Evolutionary conservation across 2,888 invertebrate genomes (phyloP), one percentile per base, ranked within the genome.

Genomic region (Heliothis peltigera): DNA sequence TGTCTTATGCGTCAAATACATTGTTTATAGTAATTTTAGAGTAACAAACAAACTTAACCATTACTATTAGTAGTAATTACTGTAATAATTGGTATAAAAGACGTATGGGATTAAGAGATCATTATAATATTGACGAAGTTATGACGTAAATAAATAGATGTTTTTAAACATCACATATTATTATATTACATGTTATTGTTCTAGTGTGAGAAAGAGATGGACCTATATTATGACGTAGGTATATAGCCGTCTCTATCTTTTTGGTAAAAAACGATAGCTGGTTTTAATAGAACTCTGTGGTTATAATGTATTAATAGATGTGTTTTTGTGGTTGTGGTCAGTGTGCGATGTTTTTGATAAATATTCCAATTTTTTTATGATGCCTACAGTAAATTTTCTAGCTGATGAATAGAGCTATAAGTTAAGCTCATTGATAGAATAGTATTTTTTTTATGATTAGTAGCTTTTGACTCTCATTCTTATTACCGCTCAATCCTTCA

Each of bases 131-230:
- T 42, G 5, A 67, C 32, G n/a, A n/a, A 67, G 19, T 15, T 10
- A 19, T 35, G 65, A 64, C 65, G 63, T 35, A 19, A 19, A n/a
- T 35, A 10, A 10, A 32, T 52, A n/a, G n/a, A 35, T 53, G 19
- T 64, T 64, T 32, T n/a, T 39, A 39, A 10, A 39, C 10, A 39
- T 39, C 39, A 39, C 4, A n/a, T n/a, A 4, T 4, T n/a, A 4
- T 39, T 12, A n/a, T n/a, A n/a, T n/a, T 32, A n/a, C 3, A 4
- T n/a, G 39, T 39, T 15, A 39, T 39, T 39, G 39, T 39, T 39
- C n/a, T 1, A n/a, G n/a, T 39, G 39, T 39, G 39, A n/a, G 39
- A 39, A 39, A n/a, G 5, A 39, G 39, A 39, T 39, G 4, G 39
- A 39, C 4, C n/a, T n/a, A n/a, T 39, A 10, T 32, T 32, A 39